Percentiles rank a stretch among this genome's conserved stretches.
Evolutionary conservation across 2,888 invertebrate genomes (phyloP).

Genomic region (Linnaemya vulpina): DNA sequence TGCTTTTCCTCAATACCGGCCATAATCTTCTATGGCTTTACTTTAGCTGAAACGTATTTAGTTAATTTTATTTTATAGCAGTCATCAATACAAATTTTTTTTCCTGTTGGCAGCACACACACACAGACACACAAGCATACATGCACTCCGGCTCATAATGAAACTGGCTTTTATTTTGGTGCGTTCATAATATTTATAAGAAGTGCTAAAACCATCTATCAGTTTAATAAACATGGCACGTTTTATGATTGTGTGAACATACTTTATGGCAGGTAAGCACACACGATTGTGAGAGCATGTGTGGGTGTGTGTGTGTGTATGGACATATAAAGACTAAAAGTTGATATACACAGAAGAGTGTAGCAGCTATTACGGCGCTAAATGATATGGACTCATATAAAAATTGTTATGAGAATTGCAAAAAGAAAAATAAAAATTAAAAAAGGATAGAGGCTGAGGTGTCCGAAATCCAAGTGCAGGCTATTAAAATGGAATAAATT

Average conservation of each 20-base stretch:
- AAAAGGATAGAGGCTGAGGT: too few species aligned
- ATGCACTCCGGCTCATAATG: background rate
- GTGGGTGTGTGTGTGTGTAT: too few species aligned
- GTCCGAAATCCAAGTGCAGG: too few species aligned
- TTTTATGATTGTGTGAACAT: conserved; percentile 65
- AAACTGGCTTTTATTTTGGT: background rate
- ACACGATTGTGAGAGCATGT: background rate
- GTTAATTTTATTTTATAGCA: conserved; percentile 64
- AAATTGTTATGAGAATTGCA: background rate
- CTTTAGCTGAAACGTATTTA: conserved; percentile 46
- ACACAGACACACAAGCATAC: background rate
- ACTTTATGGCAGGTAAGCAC: conserved; percentile 10
- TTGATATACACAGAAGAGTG: background rate
- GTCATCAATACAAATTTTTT: conserved; percentile 42
- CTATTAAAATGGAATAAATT: too few species aligned
- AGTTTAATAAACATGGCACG: conserved; percentile 70
- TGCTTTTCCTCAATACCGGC: background rate
- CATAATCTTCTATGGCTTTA: conserved; percentile 11
- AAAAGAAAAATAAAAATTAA: too few species aligned
- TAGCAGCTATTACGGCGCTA: background rate
- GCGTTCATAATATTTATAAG: conserved; percentile 44
- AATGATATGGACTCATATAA: background rate
- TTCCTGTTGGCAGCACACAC: background rate
- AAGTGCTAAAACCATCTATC: conserved; percentile 63
- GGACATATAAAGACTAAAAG: background rate